Evolutionary conservation across 2,797 vertebrate genomes (phyloP), one percentile per base, ranked within the genome.

Genomic region (Ispidina lecontei): DNA sequence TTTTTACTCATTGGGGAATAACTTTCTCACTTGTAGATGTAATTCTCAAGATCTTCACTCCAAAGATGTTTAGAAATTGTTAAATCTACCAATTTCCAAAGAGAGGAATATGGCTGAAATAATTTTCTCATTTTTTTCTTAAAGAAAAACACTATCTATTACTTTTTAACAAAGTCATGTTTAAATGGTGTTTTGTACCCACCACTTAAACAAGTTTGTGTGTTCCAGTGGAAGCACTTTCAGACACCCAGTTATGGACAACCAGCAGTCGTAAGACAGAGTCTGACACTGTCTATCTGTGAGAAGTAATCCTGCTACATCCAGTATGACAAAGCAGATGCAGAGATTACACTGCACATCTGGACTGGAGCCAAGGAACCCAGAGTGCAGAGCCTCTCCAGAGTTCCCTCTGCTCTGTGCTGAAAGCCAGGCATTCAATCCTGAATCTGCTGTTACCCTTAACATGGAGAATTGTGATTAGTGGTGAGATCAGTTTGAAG

Each of bases 371-470:
- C 87, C 78, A 79, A 55, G 56, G 69, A 65, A 55, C 41, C 35
- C 0, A 1, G 11, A 64, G 68, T 17, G 13, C 68, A 44, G 56
- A 73, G 62, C 41, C 54, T 83, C 69, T 65, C 63, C 4, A 4
- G 35, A 39, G 35, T 41, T 31, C 37, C 28, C 3, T 49, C 39
- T 64, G 37, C 58, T 51, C 43, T 25, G 1, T 46, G 47, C 54
- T 0, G 0, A 62, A 56, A 79, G 44, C 43, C 29, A 12, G 37
- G 29, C 7, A 0, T 65, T 75, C 39, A 22, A 26, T 51, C 52
- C 31, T 49, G 41, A 73, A 31, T 23, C 23, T 49, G 15, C 47
- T 49, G 19, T 47, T 82, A 31, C 10, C 33, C 29, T 64, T 25
- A 21, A 10, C 19, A 33, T 39, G 33, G 13, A n/a, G 43, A 91